Evolutionary conservation across 2,797 vertebrate genomes (phyloP).

Genomic region (Sandelia bainsii): DNA sequence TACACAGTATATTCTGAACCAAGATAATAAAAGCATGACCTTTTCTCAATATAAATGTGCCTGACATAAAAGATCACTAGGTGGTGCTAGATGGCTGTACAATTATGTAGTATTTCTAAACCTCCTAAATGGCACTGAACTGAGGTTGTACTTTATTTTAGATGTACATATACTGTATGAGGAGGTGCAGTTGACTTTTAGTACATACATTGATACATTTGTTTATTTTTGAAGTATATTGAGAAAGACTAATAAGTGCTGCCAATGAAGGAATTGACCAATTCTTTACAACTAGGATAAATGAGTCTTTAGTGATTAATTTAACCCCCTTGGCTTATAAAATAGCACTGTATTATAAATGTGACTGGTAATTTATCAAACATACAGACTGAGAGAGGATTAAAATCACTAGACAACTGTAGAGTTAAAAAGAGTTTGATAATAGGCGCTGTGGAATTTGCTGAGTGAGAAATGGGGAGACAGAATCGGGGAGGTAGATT

Average conservation of each 20-base stretch:
- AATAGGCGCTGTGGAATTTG: not conserved
- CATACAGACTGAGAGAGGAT: not conserved
- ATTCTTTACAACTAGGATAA: too few relatives aligned
- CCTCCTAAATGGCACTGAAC: not conserved
- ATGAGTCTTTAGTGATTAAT: too few relatives aligned
- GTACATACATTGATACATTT: not conserved
- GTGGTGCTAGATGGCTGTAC: slow-evolving; percentile 66
- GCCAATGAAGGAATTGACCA: too few relatives aligned
- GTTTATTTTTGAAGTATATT: not conserved
- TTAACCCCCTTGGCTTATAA: too few relatives aligned
- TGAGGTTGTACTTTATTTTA: not conserved
- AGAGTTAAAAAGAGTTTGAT: not conserved
- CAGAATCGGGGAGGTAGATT: not conserved
- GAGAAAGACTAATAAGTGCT: not conserved
- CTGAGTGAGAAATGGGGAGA: not conserved
- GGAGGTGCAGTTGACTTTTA: not conserved
- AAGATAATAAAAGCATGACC: not conserved
- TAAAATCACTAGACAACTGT: not conserved
- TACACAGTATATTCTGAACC: not conserved
- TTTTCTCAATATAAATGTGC: slow-evolving; percentile 34
- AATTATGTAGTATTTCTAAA: not conserved
- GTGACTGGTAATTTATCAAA: not conserved
- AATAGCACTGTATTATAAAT: not conserved
- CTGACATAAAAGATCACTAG: slow-evolving; percentile 64
- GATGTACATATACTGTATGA: not conserved